A percentile compares a stretch with the other conserved stretches of the same genome.
These are phyloP conservation scores for Mandrillus leucophaeus DNA, from an alignment of 2,113 vertebrate genomes.

Conservation along the genomic window DNA sequence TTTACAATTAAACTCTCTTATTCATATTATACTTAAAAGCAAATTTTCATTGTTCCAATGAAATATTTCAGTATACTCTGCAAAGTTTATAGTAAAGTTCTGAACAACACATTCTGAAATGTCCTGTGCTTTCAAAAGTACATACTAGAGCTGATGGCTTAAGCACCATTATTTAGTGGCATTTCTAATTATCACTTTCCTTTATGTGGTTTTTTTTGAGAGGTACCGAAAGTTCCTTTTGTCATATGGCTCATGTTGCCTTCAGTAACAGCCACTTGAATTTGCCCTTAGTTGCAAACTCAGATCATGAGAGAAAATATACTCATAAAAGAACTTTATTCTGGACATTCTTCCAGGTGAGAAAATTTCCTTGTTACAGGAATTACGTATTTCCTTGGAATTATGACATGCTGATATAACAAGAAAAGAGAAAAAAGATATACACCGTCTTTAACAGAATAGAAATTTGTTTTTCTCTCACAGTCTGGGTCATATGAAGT, in stretches of 20 bases:
- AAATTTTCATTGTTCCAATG: background rate
- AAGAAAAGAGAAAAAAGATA: background rate
- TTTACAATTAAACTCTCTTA: background rate
- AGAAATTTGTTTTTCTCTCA: background rate
- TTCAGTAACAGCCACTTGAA: background rate
- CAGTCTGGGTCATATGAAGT: background rate
- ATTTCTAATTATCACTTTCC: background rate
- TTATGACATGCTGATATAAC: background rate
- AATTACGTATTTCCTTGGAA: background rate
- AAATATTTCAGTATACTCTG: too few relatives aligned
- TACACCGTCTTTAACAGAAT: background rate
- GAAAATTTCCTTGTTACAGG: background rate
- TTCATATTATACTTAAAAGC: background rate
- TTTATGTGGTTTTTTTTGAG: background rate
- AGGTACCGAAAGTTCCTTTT: background rate
- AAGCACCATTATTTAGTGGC: background rate
- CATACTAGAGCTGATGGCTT: background rate
- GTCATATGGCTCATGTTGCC: background rate
- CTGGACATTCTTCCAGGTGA: background rate
- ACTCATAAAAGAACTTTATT: background rate
- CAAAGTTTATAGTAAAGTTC: background rate
- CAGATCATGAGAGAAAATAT: too few relatives aligned
- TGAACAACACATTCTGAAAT: background rate
- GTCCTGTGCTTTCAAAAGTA: background rate
- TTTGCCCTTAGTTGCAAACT: background rate